phyloP scores from a whole-genome alignment of 2,113 vertebrate genomes.

The Anoura caudifer region DNA sequence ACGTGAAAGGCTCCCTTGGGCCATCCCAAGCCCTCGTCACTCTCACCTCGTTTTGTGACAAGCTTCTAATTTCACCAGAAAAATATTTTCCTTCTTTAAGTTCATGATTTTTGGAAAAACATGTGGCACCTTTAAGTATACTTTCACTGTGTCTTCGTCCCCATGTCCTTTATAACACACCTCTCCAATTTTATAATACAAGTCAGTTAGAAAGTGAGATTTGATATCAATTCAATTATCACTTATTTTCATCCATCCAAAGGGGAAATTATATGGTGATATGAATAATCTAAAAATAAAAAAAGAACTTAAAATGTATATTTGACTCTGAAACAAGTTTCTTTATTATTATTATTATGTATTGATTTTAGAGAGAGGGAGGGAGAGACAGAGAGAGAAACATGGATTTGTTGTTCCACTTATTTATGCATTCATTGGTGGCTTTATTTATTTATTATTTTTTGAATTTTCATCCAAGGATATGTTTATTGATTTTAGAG shows the following conservation, averaged over 20 bases:
- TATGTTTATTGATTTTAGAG: too few relatives aligned
- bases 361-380: too few relatives aligned
- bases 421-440: too few relatives aligned
- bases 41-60: background rate
- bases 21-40: background rate
- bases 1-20: too few relatives aligned
- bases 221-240: background rate
- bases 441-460: too few relatives aligned
- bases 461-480: too few relatives aligned
- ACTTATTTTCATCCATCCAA: background rate
- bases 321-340: background rate
- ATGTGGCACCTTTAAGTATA: background rate
- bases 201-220: background rate
- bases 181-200: background rate
- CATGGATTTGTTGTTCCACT: too few relatives aligned
- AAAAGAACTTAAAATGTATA: background rate
- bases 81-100: background rate
- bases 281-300: constrained; percentile 13
- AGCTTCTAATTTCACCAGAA: background rate
- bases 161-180: background rate
- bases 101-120: background rate
- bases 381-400: too few relatives aligned
- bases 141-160: background rate
- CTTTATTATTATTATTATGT: background rate
- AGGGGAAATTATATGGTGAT: background rate